phyloP scores from a whole-genome alignment of 2,888 invertebrate genomes.

The Didymodactylos carnosus region DNA sequence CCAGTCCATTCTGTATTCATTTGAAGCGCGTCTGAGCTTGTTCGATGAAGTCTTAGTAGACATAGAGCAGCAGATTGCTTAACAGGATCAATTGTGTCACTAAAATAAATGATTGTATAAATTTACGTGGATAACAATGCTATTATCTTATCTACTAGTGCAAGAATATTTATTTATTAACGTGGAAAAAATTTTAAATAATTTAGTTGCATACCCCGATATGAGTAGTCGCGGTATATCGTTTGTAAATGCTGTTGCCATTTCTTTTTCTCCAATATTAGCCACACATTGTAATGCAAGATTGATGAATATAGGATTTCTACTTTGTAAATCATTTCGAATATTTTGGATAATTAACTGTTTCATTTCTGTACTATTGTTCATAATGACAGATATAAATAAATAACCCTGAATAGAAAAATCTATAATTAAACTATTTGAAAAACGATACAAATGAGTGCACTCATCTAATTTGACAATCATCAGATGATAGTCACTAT shows the following conservation, averaged over 20 bases:
- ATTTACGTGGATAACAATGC: neutral
- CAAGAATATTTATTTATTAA: too few species aligned
- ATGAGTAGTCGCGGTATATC: slow-evolving; percentile 94
- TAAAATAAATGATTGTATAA: neutral
- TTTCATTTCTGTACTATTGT: slow-evolving; percentile 93
- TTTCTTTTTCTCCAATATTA: slow-evolving; percentile 95
- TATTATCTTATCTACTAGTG: too few species aligned
- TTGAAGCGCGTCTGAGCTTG: slow-evolving; percentile 72
- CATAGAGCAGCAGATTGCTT: slow-evolving; percentile 97
- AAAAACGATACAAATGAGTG: too few species aligned
- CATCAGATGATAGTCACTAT: too few species aligned
- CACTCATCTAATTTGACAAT: too few species aligned
- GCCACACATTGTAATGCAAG: slow-evolving; percentile 96
- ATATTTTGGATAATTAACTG: slow-evolving; percentile 96
- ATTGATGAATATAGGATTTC: slow-evolving; percentile 91
- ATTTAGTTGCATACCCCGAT: slow-evolving; percentile 57
- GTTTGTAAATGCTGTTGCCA: slow-evolving; percentile 94
- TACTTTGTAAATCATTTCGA: slow-evolving; percentile 79
- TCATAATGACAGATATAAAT: slow-evolving; percentile 96
- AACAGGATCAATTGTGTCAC: slow-evolving; percentile 92
- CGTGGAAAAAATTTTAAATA: too few species aligned
- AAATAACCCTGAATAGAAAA: slow-evolving; percentile 62
- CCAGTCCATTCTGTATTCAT: slow-evolving; percentile 92
- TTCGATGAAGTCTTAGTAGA: slow-evolving; percentile 71
- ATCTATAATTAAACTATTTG: neutral